Evolutionary conservation across 37 sponge, comb jelly and placozoan genomes (phyloP).

Genomic region (Hormiphora californensis): DNA sequence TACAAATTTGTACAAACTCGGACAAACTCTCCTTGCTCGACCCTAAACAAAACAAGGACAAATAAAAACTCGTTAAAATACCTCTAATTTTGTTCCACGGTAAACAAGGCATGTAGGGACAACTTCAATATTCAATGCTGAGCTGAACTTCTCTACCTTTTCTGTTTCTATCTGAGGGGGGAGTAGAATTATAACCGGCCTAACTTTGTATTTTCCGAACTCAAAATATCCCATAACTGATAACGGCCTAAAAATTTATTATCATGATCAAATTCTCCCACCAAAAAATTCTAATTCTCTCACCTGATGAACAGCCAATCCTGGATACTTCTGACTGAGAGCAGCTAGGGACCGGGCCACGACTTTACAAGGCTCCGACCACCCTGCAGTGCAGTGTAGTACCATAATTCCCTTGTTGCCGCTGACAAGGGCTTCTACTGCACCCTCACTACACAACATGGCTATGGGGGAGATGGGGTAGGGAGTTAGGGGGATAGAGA

Average conservation of each 20-base stretch:
- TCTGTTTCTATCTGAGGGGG: constrained; percentile 54
- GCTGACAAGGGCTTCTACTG: too few species aligned
- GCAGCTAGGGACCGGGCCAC: neutral
- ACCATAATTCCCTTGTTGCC: constrained; percentile 75
- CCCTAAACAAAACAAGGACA: too few species aligned
- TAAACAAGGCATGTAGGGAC: constrained; percentile 38
- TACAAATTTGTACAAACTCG: too few species aligned
- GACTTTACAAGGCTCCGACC: constrained; percentile 72
- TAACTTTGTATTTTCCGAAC: neutral
- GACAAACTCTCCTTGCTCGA: too few species aligned
- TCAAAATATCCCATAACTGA: neutral
- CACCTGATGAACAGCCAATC: neutral
- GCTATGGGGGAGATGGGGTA: too few species aligned
- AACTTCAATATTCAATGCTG: neutral
- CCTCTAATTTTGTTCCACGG: neutral
- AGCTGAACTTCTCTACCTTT: constrained; percentile 6
- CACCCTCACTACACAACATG: too few species aligned
- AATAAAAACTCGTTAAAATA: too few species aligned
- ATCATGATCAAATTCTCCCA: neutral
- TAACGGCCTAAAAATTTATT: neutral
- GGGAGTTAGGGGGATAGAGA: too few species aligned
- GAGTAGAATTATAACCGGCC: neutral
- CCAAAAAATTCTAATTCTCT: neutral
- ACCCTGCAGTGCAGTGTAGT: constrained; percentile 78
- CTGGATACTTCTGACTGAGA: neutral